Conservation (phyloP, 2,797 vertebrate genomes). For the Oreortyx pictus region DNA sequence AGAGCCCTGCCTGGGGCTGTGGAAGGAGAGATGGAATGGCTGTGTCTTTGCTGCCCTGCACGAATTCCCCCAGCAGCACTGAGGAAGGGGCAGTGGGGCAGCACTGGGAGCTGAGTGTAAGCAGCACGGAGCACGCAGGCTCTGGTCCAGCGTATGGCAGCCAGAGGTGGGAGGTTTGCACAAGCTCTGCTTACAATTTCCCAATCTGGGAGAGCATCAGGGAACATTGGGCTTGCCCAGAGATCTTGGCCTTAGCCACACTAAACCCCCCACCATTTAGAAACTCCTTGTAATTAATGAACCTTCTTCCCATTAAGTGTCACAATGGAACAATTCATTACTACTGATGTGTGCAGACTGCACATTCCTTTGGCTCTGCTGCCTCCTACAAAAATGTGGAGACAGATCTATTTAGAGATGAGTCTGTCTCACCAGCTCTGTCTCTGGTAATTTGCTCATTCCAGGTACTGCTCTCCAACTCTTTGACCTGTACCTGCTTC, state of each 20-base stretch:
- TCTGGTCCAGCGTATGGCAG: neutral
- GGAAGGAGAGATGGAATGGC: neutral
- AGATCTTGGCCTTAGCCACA: neutral
- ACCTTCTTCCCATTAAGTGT: neutral
- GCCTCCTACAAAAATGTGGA: constrained; percentile 9
- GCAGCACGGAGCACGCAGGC: neutral
- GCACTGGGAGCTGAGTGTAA: neutral
- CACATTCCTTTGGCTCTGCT: constrained; percentile 29
- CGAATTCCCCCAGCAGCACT: neutral
- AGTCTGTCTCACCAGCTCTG: neutral
- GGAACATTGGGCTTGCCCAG: neutral
- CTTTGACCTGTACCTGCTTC: neutral
- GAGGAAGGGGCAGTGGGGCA: neutral
- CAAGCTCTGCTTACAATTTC: constrained; percentile 21
- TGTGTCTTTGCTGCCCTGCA: neutral
- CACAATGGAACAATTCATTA: constrained; percentile 36
- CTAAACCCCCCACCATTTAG: neutral
- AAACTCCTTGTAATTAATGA: constrained; percentile 19
- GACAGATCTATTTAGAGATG: neutral
- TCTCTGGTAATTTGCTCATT: neutral
- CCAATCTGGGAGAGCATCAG: constrained; percentile 22
- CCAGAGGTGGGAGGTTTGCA: constrained; percentile 8
- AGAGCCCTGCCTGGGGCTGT: neutral
- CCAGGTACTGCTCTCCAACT: neutral
- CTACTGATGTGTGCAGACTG: neutral